Evolutionary conservation across 2,888 invertebrate species (phyloP).

Genomic region (Scrobipalpa costella): DNA sequence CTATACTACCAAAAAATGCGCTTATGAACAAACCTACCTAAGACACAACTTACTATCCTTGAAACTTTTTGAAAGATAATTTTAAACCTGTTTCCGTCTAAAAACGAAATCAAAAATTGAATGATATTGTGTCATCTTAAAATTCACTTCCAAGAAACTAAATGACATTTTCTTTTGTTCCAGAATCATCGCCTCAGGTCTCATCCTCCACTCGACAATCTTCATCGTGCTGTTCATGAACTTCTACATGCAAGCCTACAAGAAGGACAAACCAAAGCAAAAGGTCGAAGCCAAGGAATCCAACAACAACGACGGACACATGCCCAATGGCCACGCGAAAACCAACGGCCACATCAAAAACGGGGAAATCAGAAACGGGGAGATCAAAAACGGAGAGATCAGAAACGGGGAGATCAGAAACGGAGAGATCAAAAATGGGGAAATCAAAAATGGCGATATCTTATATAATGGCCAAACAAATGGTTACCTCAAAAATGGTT

Average conservation of each 20-base stretch:
- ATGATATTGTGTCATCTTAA: too few relatives aligned
- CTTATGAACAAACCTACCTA: too few relatives aligned
- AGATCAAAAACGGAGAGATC: constrained; percentile 37
- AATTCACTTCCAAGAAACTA: too few relatives aligned
- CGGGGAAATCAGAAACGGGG: constrained; percentile 31
- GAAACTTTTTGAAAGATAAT: too few relatives aligned
- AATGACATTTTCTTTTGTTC: constrained; percentile 35
- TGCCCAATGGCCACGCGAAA: constrained; percentile 36
- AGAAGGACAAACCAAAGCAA: constrained; percentile 46
- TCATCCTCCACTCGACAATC: constrained; percentile 90
- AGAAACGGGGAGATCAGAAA: constrained; percentile 34
- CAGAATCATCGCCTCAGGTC: constrained; percentile 85
- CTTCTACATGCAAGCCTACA: constrained; percentile 94
- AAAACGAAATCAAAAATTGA: too few relatives aligned
- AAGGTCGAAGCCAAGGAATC: constrained; percentile 38
- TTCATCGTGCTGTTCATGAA: constrained; percentile 95
- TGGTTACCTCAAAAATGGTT: constrained; percentile 38
- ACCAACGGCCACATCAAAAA: constrained; percentile 46
- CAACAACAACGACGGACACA: constrained; percentile 48
- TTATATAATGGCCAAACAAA: constrained; percentile 35
- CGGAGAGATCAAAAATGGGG: constrained; percentile 35
- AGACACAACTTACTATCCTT: not conserved
- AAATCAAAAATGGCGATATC: constrained; percentile 39
- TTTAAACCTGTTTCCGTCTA: too few relatives aligned
- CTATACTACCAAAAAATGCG: too few relatives aligned